These are phyloP conservation scores for Aproaerema taeniolella DNA, from an alignment of 2,888 invertebrate genomes.

Conservation along the genomic window DNA sequence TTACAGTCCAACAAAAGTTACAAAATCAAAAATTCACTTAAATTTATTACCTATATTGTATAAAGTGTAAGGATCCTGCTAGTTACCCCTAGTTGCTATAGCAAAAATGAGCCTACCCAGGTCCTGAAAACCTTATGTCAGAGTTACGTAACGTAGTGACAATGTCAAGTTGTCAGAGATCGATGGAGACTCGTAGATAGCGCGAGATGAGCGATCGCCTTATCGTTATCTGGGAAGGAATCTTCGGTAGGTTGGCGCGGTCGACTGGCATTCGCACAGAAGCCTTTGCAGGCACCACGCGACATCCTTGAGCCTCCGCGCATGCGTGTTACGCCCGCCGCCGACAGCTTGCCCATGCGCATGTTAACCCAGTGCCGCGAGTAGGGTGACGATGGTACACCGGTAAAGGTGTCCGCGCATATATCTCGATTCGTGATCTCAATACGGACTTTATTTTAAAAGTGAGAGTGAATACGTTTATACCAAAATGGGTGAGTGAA, in stretches of 20 bases:
- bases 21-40: no score
- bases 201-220: slow-evolving; percentile 65
- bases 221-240: slow-evolving; percentile 72
- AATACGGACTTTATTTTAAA: slow-evolving; percentile 44
- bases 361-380: slow-evolving; percentile 32
- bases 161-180: slow-evolving; percentile 11
- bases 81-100: no score
- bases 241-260: slow-evolving; percentile 53
- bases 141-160: slow-evolving; percentile 10
- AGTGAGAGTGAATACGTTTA: slow-evolving; percentile 55
- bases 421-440: slow-evolving; percentile 60
- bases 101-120: no score
- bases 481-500: slow-evolving; percentile 61
- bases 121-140: no score
- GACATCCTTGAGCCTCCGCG: slow-evolving; percentile 53
- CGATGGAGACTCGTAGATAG: slow-evolving; percentile 38
- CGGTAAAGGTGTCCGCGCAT: slow-evolving; percentile 45
- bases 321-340: slow-evolving; percentile 29
- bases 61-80: no score
- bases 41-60: no score
- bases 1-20: no score
- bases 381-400: slow-evolving; percentile 64
- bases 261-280: slow-evolving; percentile 65
- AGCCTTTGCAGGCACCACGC: slow-evolving; percentile 69
- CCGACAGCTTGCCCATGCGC: slow-evolving; percentile 36